Percentiles rank a stretch among this genome's conserved stretches.
phyloP scores from a whole-genome alignment of 2,797 vertebrate species.

The Benthosema pterotum region DNA sequence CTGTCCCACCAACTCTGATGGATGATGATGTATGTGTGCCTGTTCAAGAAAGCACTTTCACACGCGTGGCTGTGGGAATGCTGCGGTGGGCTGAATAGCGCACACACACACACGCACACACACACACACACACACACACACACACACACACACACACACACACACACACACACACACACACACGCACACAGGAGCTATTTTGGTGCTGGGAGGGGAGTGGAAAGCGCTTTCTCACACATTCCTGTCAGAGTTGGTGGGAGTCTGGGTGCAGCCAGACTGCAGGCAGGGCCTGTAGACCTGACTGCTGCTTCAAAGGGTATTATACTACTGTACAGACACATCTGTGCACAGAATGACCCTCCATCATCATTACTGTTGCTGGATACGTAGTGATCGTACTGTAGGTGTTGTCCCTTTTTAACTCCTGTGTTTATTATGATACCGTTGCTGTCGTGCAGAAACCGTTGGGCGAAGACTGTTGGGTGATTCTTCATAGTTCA shows the following conservation, averaged over 20 bases:
- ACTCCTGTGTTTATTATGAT: too few relatives aligned
- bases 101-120: not conserved
- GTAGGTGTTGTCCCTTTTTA: too few relatives aligned
- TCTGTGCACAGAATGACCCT: not conserved
- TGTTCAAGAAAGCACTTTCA: slow-evolving; percentile 52
- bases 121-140: too few relatives aligned
- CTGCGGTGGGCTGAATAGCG: slow-evolving; percentile 56
- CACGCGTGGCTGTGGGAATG: slow-evolving; percentile 67
- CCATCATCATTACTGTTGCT: too few relatives aligned
- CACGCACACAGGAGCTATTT: slow-evolving; percentile 68
- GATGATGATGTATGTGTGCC: not conserved
- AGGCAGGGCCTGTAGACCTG: slow-evolving; percentile 27
- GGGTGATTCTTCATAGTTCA: too few relatives aligned
- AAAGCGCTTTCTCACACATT: slow-evolving; percentile 75
- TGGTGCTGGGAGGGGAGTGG: slow-evolving; percentile 67
- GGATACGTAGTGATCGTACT: too few relatives aligned
- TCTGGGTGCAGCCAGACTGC: slow-evolving; percentile 42
- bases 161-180: too few relatives aligned
- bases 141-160: too few relatives aligned
- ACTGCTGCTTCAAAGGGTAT: slow-evolving; percentile 11
- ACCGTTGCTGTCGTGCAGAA: not conserved
- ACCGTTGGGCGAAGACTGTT: too few relatives aligned
- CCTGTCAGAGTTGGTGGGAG: slow-evolving; percentile 54
- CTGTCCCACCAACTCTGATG: slow-evolving; percentile 8
- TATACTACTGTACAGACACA: not conserved